Base-by-base conservation (phyloP, 2,797 vertebrate genomes). In the Tamandua tetradactyla region DNA sequence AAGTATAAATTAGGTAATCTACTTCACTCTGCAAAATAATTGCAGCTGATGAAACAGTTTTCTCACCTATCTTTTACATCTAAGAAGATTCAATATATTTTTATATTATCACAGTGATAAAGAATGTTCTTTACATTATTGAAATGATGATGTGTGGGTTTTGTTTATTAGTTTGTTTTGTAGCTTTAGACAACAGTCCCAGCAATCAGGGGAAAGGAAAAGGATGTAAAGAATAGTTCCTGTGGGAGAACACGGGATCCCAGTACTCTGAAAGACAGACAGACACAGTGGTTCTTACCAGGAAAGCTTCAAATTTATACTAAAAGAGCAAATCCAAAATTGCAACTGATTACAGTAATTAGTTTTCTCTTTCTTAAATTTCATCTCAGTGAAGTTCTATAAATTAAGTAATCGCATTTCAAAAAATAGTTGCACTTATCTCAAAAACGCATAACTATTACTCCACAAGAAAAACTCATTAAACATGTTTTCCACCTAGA, bases 51-150 rank as follows among this genome's bases (percentile, higher is more conserved):
- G 82, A 95, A 80, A 87, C 71, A 75, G 23, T 55, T 6, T 78
- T 91, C 91, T 93, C 44, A 75, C 40, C 47, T 57, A 64, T 37
- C 86, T 80, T 92, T 81, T 62, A 81, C 49, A 95, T 18, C 42
- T 62, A 72, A 47, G 66, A 91, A 78, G 64, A 84, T 1, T 59
- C 18, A 35, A 25, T 66, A 22, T 72, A 49, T 76, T 93, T 93
- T 93, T 72, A 57, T 37, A 92, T 89, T 30, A 81, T 3, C 74
- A 20, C 30, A 49, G 47, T 57, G 64, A 81, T 1, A 62, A 14
- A 40, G 30, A 55, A 18, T 72, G 57, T 76, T 93, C 93, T 93
- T 71, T 37, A 92, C n/a, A n/a, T 88, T 30, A 81, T 4, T 78
- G 18, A 23, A 47, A 44, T 57, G 35, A 84, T 40, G 87, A 47